phyloP scores from a whole-genome alignment of 2,797 vertebrate species.

The Aselliscus stoliczkanus region DNA sequence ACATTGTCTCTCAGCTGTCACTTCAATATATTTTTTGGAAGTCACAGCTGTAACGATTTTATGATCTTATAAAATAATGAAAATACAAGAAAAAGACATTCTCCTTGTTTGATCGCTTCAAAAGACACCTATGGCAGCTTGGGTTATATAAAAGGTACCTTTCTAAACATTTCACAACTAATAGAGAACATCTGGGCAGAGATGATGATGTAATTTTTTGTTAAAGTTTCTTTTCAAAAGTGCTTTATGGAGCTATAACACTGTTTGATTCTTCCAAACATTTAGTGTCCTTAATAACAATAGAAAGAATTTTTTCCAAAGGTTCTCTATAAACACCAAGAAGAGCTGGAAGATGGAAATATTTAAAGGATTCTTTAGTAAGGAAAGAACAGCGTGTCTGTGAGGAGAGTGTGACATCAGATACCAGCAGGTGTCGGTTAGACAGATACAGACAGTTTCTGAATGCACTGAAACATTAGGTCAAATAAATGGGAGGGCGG shows the following conservation, averaged over 20 bases:
- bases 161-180: conserved; percentile 79
- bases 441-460: conserved; percentile 35
- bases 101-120: conserved; percentile 78
- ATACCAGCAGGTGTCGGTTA: conserved; percentile 53
- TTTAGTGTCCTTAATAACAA: conserved; percentile 69
- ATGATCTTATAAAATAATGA: conserved; percentile 76
- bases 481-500: conserved; percentile 42
- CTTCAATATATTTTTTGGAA: conserved; percentile 69
- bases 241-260: conserved; percentile 48
- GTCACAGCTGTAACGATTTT: conserved; percentile 72
- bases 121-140: conserved; percentile 80
- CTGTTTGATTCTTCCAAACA: conserved; percentile 59
- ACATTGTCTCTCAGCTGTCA: conserved; percentile 73
- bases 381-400: conserved; percentile 35
- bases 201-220: conserved; percentile 82
- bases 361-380: conserved; percentile 24
- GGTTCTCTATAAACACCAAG: conserved; percentile 50
- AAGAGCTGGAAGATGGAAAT: conserved; percentile 41
- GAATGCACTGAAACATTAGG: conserved; percentile 36
- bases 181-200: conserved; percentile 84
- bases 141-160: conserved; percentile 79
- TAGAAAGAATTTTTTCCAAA: conserved; percentile 31
- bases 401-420: neutral
- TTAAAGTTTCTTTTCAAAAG: conserved; percentile 70
- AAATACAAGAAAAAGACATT: conserved; percentile 73